Evolutionary conservation across 2,888 invertebrate genomes (phyloP), one percentile per base, ranked within the genome.

Genomic region (Dryobotodes eremita): DNA sequence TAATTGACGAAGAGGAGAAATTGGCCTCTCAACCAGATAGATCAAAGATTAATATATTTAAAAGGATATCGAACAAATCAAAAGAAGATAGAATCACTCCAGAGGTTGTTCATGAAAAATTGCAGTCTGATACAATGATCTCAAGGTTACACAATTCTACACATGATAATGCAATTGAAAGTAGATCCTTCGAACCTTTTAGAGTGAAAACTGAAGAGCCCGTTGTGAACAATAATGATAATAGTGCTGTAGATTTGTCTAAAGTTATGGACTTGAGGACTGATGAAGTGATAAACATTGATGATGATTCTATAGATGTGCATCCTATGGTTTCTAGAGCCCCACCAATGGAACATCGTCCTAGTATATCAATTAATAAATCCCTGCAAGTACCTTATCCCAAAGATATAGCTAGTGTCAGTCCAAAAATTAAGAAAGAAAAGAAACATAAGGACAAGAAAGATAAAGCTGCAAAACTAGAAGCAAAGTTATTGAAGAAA

Each of bases 11-110:
- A 89, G 95, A 94, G 83, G 96, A 94, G 92, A 98, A 98, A 94
- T 93, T 98, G 77, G 97, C 98, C 10, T 98, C 98, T 20, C 98
- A 98, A 94, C 98, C 98, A 0, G 98, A 98, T 93, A 98, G 98
- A 94, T 98, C 98, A 94, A 99, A 99, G 93, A 96, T 98, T 62
- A 98, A 98, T 95, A 98, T 99, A 92, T 98, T 99, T 92, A 99
- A 98, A 93, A 98, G 98, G 95, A 98, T 99, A 93, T 98, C 98
- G 81, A 97, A 98, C 92, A 98, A 98, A 94, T 97, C 97, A 48
- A 98, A 98, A 94, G 97, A 97, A 90, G 98, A 98, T 89, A 97
- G 97, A 92, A 90, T 78, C 84, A 89, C 92, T 92, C 92, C 94
- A 86, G 96, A 96, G 93, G 93, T 94, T 94, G 93, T 94, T 79